Percentiles rank a stretch among this genome's conserved stretches.
Conservation (phyloP, 2,113 vertebrate species). For the Zeus faber region DNA sequence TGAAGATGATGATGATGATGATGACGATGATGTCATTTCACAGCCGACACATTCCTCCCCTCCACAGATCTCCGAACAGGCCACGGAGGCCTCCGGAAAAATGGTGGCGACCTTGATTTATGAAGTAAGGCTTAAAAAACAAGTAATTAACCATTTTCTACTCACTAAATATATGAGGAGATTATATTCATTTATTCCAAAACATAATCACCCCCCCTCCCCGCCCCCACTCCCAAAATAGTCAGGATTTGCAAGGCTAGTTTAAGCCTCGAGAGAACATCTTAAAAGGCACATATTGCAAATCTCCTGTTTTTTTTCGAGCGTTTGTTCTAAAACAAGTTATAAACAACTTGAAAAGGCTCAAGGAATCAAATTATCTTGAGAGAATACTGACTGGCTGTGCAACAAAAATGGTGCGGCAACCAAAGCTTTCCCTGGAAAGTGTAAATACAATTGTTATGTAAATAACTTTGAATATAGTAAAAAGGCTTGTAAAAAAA, state of each 20-base stretch:
- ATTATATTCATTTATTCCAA: constrained; percentile 2
- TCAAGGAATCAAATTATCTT: not conserved
- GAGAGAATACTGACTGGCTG: not conserved
- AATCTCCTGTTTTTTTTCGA: not conserved
- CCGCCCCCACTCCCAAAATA: not conserved
- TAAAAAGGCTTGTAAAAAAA: not conserved
- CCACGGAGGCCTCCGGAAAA: constrained; percentile 13
- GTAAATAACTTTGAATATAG: not conserved
- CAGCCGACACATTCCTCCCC: too few relatives aligned
- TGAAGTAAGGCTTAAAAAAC: constrained; percentile 2
- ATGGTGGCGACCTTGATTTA: constrained; percentile 32
- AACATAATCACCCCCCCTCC: not conserved
- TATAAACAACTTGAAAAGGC: not conserved
- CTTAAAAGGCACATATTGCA: too few relatives aligned
- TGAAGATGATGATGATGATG: too few relatives aligned
- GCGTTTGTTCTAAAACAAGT: not conserved
- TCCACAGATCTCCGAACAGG: too few relatives aligned
- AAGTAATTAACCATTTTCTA: constrained; percentile 9
- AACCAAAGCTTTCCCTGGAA: not conserved
- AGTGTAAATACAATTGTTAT: not conserved
- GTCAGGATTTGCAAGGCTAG: too few relatives aligned
- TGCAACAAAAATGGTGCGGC: not conserved
- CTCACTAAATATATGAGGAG: constrained; percentile 2
- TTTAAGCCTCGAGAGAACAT: not conserved
- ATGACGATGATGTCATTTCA: too few relatives aligned